Conservation (phyloP, 2,888 invertebrate genomes). For the Noctuana brunneofusca region DNA sequence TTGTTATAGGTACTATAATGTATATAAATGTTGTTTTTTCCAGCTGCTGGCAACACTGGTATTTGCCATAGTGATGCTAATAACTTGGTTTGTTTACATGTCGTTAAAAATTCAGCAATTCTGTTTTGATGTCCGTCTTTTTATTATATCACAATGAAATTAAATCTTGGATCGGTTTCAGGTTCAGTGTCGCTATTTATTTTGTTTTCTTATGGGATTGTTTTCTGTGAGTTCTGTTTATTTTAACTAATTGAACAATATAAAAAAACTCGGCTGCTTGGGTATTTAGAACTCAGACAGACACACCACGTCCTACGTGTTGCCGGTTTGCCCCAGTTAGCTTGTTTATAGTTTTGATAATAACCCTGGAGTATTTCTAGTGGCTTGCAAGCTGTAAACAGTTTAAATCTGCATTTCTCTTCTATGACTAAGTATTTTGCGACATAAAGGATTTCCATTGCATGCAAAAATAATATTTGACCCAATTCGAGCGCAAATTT, state of each 20-base stretch:
- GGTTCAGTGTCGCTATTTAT: conserved; percentile 29
- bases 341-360: conserved; percentile 56
- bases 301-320: conserved; percentile 55
- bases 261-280: conserved; percentile 43
- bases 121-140: conserved; percentile 15
- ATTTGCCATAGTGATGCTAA: conserved; percentile 53
- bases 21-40: conserved; percentile 24
- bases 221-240: conserved; percentile 32
- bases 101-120: conserved; percentile 21
- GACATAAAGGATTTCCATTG: background rate
- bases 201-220: conserved; percentile 7
- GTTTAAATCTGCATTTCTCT: conserved; percentile 18
- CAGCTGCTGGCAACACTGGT: conserved; percentile 46
- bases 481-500: background rate
- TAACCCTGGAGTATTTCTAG: conserved; percentile 60
- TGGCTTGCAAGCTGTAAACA: conserved; percentile 38
- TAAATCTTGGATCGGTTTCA: conserved; percentile 31
- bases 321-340: conserved; percentile 54
- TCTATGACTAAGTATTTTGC: conserved; percentile 5
- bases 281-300: conserved; percentile 53
- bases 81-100: conserved; percentile 62
- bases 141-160: conserved; percentile 8
- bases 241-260: too few relatives aligned
- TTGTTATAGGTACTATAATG: conserved; percentile 26
- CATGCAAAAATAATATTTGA: background rate